Evolutionary conservation across 2,888 invertebrate genomes (phyloP), one percentile per base, ranked within the genome.

Genomic region (Venusia cambrica): DNA sequence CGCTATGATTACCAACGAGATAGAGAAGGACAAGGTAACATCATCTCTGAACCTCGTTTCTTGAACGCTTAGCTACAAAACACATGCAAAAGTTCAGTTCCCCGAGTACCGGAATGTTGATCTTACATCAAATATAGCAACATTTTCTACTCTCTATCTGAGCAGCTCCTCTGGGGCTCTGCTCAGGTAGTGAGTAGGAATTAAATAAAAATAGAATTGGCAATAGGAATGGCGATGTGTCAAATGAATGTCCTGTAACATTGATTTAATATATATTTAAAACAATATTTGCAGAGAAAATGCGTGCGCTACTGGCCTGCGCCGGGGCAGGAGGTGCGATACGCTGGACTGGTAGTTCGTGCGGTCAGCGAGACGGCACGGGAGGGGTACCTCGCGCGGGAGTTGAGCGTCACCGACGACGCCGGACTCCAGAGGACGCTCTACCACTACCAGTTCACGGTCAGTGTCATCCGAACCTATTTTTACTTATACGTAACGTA

Each of bases 1-100:
- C 62, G 98, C 98, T 25, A 99, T 99, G 98, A 97, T 98, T 54
- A 98, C 98, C 49, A 98, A 97, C 85, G 97, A 98, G 85, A 92
- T 94, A 46, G 99, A 99, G 79, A 90, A 97, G 53, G 96, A 96
- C 59, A 96, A 95, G 85, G 92, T 92, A 48, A 24, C n/a, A n/a
- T n/a, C n/a, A n/a, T n/a, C n/a, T n/a, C n/a, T n/a, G n/a, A n/a
- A n/a, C n/a, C n/a, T n/a, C n/a, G n/a, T n/a, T n/a, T n/a, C n/a
- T n/a, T n/a, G n/a, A n/a, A n/a, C n/a, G n/a, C n/a, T n/a, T n/a
- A n/a, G n/a, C n/a, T n/a, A n/a, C n/a, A n/a, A n/a, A n/a, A n/a
- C n/a, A n/a, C n/a, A n/a, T n/a, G n/a, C n/a, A n/a, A n/a, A n/a
- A n/a, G n/a, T n/a, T n/a, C n/a, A n/a, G n/a, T n/a, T n/a, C n/a